phyloP scores from a whole-genome alignment of 2,113 vertebrate species.

The Synchiropus splendidus region DNA sequence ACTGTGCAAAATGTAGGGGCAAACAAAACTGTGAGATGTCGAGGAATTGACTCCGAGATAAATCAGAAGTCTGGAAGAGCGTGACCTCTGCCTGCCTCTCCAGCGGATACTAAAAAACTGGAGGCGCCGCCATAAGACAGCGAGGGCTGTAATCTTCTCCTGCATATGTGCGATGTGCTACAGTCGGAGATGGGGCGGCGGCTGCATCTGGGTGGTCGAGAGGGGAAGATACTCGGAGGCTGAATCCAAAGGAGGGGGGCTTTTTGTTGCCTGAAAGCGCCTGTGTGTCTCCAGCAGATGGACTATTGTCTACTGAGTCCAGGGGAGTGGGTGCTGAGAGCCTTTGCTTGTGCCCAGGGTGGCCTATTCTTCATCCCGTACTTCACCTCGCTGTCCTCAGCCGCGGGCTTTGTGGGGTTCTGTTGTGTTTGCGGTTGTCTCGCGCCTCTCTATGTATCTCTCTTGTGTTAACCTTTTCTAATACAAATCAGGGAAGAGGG shows the following conservation, averaged over 20 bases:
- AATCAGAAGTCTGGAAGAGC: slow-evolving; percentile 38
- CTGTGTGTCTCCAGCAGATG: slow-evolving; percentile 67
- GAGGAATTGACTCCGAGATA: slow-evolving; percentile 56
- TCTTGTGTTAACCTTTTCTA: slow-evolving; percentile 43
- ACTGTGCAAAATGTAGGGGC: slow-evolving; percentile 26
- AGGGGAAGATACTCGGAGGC: slow-evolving; percentile 44
- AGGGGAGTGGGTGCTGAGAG: slow-evolving; percentile 50
- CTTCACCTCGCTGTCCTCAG: slow-evolving; percentile 44
- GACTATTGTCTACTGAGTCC: slow-evolving; percentile 61
- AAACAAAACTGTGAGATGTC: slow-evolving; percentile 26
- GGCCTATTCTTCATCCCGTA: slow-evolving; percentile 45
- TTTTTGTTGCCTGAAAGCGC: slow-evolving; percentile 48
- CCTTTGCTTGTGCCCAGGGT: slow-evolving; percentile 29
- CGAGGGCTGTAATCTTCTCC: slow-evolving; percentile 60
- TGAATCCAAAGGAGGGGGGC: slow-evolving; percentile 58
- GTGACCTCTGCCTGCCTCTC: slow-evolving; percentile 45
- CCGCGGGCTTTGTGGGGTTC: slow-evolving; percentile 32
- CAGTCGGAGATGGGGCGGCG: slow-evolving; percentile 45
- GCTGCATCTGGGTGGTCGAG: slow-evolving; percentile 70
- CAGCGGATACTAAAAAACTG: slow-evolving; percentile 50
- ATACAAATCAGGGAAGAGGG: background rate
- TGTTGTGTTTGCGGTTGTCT: slow-evolving; percentile 48
- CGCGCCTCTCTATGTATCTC: slow-evolving; percentile 34
- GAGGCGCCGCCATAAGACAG: slow-evolving; percentile 53
- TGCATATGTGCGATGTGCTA: slow-evolving; percentile 47